These are phyloP conservation scores for Paramacrobiotus metropolitanus DNA, from an alignment of 1,140 invertebrate species.

Conservation along the genomic window DNA sequence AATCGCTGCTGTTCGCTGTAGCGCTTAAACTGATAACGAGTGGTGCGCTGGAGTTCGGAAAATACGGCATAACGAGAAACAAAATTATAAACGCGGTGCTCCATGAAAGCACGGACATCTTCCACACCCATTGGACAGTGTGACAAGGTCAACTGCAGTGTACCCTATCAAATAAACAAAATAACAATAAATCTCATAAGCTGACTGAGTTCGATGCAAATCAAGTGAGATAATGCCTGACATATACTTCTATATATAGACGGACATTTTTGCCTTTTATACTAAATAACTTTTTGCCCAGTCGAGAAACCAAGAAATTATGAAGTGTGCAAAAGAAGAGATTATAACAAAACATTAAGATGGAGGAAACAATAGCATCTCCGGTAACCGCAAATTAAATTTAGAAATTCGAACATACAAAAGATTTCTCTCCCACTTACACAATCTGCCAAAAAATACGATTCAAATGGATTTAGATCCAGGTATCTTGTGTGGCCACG, in stretches of 20 bases:
- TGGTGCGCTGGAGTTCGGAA: background rate
- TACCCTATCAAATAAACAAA: background rate
- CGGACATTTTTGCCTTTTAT: too few species aligned
- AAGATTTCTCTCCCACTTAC: background rate
- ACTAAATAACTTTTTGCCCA: too few species aligned
- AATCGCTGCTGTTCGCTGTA: too few species aligned
- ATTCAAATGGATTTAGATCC: background rate
- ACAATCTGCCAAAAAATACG: background rate
- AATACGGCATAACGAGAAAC: background rate
- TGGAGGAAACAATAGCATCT: too few species aligned
- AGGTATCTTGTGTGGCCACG: background rate
- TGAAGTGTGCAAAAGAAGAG: too few species aligned
- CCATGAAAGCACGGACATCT: background rate
- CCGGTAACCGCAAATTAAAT: background rate
- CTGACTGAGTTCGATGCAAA: too few species aligned
- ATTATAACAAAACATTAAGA: too few species aligned
- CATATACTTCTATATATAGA: too few species aligned
- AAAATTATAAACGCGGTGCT: background rate
- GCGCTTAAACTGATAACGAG: background rate
- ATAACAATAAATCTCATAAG: background rate
- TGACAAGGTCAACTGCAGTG: background rate
- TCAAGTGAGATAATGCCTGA: too few species aligned
- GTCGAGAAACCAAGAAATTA: too few species aligned
- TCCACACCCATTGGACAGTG: background rate
- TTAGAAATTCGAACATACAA: background rate